A percentile compares a stretch with the other conserved stretches of the same genome.
These are phyloP conservation scores for Malurus leucopterus DNA, from an alignment of 2,797 vertebrate genomes.

Conservation along the genomic window DNA sequence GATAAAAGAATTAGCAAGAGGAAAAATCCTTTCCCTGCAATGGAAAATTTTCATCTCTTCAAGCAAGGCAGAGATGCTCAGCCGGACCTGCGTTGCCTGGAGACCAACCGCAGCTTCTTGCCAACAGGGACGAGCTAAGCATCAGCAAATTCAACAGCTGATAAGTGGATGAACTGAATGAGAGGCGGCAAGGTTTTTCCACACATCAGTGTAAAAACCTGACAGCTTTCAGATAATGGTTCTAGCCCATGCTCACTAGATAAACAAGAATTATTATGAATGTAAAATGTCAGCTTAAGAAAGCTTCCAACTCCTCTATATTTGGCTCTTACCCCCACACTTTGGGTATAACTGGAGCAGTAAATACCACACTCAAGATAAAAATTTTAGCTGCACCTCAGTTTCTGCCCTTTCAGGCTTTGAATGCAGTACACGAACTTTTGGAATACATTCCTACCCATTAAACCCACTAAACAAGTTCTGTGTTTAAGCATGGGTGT, in stretches of 20 bases:
- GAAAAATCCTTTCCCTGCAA: slow-evolving; percentile 65
- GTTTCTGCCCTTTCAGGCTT: not conserved
- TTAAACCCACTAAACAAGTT: not conserved
- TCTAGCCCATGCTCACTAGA: not conserved
- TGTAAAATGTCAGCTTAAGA: not conserved
- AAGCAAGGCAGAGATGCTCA: slow-evolving; percentile 62
- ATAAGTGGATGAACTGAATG: not conserved
- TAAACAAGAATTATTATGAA: not conserved
- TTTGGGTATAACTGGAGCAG: not conserved
- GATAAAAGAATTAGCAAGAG: slow-evolving; percentile 36
- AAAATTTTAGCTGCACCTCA: not conserved
- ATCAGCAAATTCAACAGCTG: slow-evolving; percentile 40
- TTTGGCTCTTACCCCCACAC: not conserved
- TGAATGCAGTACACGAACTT: not conserved
- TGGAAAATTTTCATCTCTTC: slow-evolving; percentile 75
- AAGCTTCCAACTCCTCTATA: not conserved
- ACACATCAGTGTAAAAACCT: not conserved
- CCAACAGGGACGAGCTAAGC: slow-evolving; percentile 29
- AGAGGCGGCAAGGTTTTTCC: not conserved
- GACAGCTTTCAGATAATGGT: not conserved
- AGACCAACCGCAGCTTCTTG: slow-evolving; percentile 41
- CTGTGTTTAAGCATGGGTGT: not conserved
- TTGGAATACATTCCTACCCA: not conserved
- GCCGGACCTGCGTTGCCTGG: slow-evolving; percentile 60
- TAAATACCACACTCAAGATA: not conserved